phyloP scores from a whole-genome alignment of 2,888 invertebrate genomes.

The Plutella xylostella region DNA sequence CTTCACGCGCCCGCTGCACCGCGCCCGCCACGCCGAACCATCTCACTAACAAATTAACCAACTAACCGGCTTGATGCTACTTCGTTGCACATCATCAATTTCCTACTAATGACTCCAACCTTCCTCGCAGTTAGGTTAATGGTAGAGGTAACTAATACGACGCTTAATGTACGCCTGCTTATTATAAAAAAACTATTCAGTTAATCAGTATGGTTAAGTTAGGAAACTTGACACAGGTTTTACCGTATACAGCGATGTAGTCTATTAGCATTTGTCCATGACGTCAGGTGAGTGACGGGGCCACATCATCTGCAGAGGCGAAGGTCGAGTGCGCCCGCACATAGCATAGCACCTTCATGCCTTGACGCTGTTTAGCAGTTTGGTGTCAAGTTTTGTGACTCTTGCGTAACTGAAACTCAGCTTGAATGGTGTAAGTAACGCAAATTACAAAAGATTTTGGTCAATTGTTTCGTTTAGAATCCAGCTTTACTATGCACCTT shows the following conservation, averaged over 20 bases:
- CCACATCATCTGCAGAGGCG: slow-evolving; percentile 35
- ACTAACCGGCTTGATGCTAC: slow-evolving; percentile 13
- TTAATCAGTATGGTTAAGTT: background rate
- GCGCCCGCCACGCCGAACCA: slow-evolving; percentile 11
- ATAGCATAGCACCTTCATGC: slow-evolving; percentile 32
- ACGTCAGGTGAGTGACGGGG: slow-evolving; percentile 31
- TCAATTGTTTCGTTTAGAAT: too few relatives aligned
- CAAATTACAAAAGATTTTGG: too few relatives aligned
- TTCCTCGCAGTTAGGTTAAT: background rate
- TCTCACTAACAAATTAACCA: slow-evolving; percentile 15
- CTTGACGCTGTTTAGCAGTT: slow-evolving; percentile 27
- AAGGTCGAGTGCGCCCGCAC: slow-evolving; percentile 42
- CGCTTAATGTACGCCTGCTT: too few relatives aligned
- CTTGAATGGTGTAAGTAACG: too few relatives aligned
- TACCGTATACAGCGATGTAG: slow-evolving; percentile 22
- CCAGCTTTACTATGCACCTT: too few relatives aligned
- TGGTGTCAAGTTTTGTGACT: slow-evolving; percentile 6
- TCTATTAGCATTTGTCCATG: slow-evolving; percentile 28
- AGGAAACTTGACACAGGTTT: slow-evolving; percentile 12
- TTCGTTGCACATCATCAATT: slow-evolving; percentile 11
- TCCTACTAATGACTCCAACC: slow-evolving; percentile 10
- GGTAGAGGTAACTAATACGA: too few relatives aligned
- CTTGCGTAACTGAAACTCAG: too few relatives aligned
- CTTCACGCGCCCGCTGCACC: slow-evolving; percentile 8
- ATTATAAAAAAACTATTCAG: background rate